phyloP scores from a whole-genome alignment of 2,888 invertebrate genomes.

The Protodeltote pygarga region DNA sequence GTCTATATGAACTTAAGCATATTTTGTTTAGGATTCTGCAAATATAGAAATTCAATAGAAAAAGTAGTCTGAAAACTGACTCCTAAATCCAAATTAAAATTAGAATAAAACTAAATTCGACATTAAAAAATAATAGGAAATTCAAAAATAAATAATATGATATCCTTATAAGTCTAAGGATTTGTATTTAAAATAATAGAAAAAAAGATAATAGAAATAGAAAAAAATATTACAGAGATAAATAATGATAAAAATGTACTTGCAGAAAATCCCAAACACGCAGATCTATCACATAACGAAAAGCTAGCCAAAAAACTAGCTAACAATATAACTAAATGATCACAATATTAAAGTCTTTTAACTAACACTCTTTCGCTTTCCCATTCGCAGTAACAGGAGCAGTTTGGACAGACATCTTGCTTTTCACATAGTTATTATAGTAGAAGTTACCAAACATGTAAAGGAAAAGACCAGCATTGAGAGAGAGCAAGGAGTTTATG shows the following conservation, averaged over 20 bases:
- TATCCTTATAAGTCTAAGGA: too few species aligned
- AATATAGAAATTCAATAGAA: not conserved
- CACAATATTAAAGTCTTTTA: constrained; percentile 45
- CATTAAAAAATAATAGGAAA: too few species aligned
- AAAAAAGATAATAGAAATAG: not conserved
- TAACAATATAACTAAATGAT: constrained; percentile 15
- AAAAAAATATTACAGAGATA: not conserved
- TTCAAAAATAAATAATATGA: too few species aligned
- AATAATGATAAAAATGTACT: constrained; percentile 1
- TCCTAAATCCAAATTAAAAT: too few species aligned
- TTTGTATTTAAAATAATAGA: too few species aligned
- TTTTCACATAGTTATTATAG: constrained; percentile 88
- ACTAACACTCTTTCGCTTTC: constrained; percentile 73
- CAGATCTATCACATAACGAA: constrained; percentile 22
- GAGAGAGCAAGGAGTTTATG: constrained; percentile 88
- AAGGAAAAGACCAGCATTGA: constrained; percentile 90
- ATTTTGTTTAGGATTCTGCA: constrained; percentile 9
- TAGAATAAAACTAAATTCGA: too few species aligned
- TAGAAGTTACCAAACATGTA: constrained; percentile 94
- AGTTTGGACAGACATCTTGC: constrained; percentile 27
- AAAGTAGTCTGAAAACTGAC: not conserved
- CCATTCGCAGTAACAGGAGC: constrained; percentile 47
- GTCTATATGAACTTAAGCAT: constrained; percentile 22
- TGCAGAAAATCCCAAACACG: constrained; percentile 11
- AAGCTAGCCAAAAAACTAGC: constrained; percentile 3